Evolutionary conservation across 2,113 vertebrate genomes (phyloP).

Genomic region (Geococcyx californianus): DNA sequence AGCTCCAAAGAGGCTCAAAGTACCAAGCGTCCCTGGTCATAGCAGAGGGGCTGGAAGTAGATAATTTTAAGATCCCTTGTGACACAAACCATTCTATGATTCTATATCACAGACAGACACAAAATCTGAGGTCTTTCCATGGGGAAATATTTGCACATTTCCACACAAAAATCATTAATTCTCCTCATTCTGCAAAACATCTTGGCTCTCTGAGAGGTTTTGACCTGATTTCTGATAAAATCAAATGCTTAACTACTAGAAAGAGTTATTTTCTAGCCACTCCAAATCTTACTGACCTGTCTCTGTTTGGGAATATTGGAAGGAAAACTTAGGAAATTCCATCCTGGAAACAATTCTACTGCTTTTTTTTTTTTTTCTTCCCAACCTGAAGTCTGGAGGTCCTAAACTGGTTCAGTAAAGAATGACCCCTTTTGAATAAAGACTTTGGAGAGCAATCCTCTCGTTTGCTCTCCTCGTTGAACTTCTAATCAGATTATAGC

Average conservation of each 20-base stretch:
- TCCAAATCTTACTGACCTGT: not conserved
- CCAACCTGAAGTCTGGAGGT: not conserved
- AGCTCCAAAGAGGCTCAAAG: not conserved
- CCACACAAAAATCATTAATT: not conserved
- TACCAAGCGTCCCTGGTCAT: too few relatives aligned
- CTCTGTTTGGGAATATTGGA: not conserved
- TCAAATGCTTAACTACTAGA: not conserved
- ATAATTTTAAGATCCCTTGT: too few relatives aligned
- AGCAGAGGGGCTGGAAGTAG: too few relatives aligned
- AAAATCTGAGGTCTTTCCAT: not conserved
- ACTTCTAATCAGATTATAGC: slow-evolving; percentile 11
- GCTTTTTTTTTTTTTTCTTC: not conserved
- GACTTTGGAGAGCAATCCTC: not conserved
- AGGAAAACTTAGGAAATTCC: not conserved
- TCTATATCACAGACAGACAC: not conserved
- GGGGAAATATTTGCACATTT: not conserved
- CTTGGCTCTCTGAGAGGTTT: not conserved
- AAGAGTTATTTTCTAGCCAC: not conserved
- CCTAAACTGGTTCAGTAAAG: not conserved
- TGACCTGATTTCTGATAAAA: not conserved
- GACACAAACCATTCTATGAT: too few relatives aligned
- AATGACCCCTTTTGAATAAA: not conserved
- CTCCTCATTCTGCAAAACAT: not conserved
- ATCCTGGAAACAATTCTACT: not conserved
- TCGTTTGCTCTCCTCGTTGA: not conserved